Conservation (phyloP, 2,113 vertebrate species). For the Ameiurus melas region DNA sequence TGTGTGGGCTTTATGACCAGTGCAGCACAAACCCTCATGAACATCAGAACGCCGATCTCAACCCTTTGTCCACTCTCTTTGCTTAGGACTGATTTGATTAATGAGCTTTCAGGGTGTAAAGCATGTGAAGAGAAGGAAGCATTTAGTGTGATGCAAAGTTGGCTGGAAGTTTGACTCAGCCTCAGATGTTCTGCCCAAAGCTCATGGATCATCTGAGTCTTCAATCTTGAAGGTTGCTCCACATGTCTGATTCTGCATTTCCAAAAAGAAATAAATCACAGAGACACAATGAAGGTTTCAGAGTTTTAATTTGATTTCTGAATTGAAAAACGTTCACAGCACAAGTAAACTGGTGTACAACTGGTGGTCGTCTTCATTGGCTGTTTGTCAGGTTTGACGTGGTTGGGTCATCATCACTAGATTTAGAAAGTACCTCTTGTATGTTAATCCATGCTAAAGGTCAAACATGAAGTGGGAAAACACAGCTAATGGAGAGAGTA, state of each 20-base stretch:
- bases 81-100: slow-evolving; percentile 63
- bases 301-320: neutral
- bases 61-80: slow-evolving; percentile 29
- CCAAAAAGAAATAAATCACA: neutral
- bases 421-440: slow-evolving; percentile 42
- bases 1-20: neutral
- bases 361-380: slow-evolving; percentile 20
- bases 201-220: neutral
- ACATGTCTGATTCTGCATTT: neutral
- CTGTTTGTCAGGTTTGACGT: slow-evolving; percentile 32
- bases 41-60: slow-evolving; percentile 16
- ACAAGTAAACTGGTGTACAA: neutral
- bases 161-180: slow-evolving; percentile 38
- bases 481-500: slow-evolving; percentile 10
- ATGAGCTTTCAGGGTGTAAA: slow-evolving; percentile 66
- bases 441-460: slow-evolving; percentile 28
- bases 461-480: slow-evolving; percentile 44
- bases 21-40: neutral
- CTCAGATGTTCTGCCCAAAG: neutral
- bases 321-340: neutral
- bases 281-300: neutral
- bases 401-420: slow-evolving; percentile 22
- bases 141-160: slow-evolving; percentile 62
- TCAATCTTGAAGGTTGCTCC: neutral
- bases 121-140: slow-evolving; percentile 58